A percentile compares a stretch with the other conserved stretches of the same genome.
phyloP scores from a whole-genome alignment of 2,113 vertebrate species.

The Gallinago undulata region DNA sequence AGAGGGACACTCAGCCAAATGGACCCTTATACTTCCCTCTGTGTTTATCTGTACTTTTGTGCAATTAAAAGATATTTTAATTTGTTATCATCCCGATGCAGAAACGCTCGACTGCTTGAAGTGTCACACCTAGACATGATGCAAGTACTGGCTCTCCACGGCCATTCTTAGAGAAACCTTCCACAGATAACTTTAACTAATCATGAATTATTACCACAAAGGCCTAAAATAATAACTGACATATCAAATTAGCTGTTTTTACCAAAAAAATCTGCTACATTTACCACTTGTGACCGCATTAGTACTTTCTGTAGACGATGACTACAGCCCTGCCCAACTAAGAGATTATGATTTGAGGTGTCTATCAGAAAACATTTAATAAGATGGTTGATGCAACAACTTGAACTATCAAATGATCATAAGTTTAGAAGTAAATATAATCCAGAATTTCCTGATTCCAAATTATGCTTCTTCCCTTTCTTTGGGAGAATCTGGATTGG shows the following conservation, averaged over 20 bases:
- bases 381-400: neutral
- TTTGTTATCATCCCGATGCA: neutral
- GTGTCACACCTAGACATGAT: neutral
- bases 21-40: neutral
- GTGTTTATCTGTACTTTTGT: neutral
- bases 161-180: neutral
- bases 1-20: neutral
- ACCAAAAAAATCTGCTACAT: neutral
- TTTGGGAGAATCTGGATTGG: neutral
- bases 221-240: neutral
- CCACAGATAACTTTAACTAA: neutral
- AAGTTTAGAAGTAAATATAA: neutral
- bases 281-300: neutral
- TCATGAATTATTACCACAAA: neutral
- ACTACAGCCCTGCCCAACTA: neutral
- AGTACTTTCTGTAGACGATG: neutral
- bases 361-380: neutral
- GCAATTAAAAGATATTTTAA: neutral
- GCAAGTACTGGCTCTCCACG: accelerated
- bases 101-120: neutral
- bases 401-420: neutral
- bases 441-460: neutral
- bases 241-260: neutral
- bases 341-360: neutral
- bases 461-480: neutral